Percentiles rank a stretch among this genome's conserved stretches.
phyloP scores from a whole-genome alignment of 2,888 invertebrate species.

The Stenoptilia bipunctidactyla region DNA sequence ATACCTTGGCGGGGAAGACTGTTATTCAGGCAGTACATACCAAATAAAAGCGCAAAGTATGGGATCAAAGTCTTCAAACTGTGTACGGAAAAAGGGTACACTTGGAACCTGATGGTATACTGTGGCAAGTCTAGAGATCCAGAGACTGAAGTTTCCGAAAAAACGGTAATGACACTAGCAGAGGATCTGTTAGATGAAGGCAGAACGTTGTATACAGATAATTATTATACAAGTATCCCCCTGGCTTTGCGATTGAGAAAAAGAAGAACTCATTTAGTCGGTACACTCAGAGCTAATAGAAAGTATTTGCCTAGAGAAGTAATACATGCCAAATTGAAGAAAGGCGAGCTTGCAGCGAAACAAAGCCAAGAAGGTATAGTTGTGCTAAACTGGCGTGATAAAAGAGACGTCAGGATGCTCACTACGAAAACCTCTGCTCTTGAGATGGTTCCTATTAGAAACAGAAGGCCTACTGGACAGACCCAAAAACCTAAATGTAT shows the following conservation, averaged over 20 bases:
- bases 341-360: constrained; percentile 12
- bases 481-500: neutral
- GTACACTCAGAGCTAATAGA: constrained; percentile 6
- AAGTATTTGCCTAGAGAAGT: constrained; percentile 13
- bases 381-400: constrained; percentile 16
- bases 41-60: constrained; percentile 1
- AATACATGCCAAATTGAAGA: constrained; percentile 4
- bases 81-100: constrained; percentile 16
- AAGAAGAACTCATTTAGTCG: constrained; percentile 5
- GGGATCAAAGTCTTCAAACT: constrained; percentile 15
- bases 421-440: constrained; percentile 7
- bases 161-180: constrained; percentile 11
- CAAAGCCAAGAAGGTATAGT: constrained; percentile 11
- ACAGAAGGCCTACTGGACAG: too few relatives aligned
- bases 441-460: neutral
- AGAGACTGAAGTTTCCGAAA: constrained; percentile 10
- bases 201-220: constrained; percentile 13
- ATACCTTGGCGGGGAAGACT: constrained; percentile 10
- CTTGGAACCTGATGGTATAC: constrained; percentile 18
- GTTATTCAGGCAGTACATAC: constrained; percentile 11
- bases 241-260: constrained; percentile 5
- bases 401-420: constrained; percentile 5
- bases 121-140: constrained; percentile 12
- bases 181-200: constrained; percentile 9
- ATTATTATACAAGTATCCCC: constrained; percentile 15